Evolutionary conservation across 2,113 vertebrate species (phyloP), one percentile per base, ranked within the genome.

Genomic region (Xyliphius kryptos): DNA sequence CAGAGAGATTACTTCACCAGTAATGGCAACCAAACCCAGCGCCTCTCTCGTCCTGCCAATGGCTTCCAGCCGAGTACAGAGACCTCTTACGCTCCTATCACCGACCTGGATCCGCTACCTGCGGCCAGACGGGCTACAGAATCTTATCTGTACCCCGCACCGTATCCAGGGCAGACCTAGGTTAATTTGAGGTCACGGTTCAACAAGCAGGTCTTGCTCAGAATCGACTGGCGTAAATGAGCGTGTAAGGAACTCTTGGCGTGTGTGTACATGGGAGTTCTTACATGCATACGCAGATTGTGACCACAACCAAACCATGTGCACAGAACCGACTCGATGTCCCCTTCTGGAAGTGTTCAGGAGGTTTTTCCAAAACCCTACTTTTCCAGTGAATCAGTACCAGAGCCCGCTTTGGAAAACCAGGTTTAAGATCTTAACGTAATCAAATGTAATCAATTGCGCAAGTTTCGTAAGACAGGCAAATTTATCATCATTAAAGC

Each of bases 11-110:
- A 81, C 82, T 81, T 82, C 76, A 76, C 77, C 79, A 82, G 81
- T 85, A 83, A 85, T 82, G 74, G 74, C 79, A 81, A 83, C 82
- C 80, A 82, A 85, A 81, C 75, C 60, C 68, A 69, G 22, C n/a
- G 69, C 53, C 61, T 71, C 16, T 53, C 62, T n/a, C n/a, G n/a
- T n/a, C 64, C 51, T n/a, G 21, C 36, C 19, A 49, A 49, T n/a
- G 14, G 44, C 32, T 47, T 44, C 15, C 20, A 26, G 46, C 44
- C 13, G n/a, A n/a, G n/a, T n/a, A n/a, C n/a, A n/a, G n/a, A n/a
- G n/a, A n/a, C n/a, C n/a, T n/a, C 75, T 75, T 26, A 72, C 63
- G 72, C 68, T 67, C 70, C 61, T 71, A 82, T 82, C 79, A 77
- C 61, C 71, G 26, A 69, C 71, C 74, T 68, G 63, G 73, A 72